Evolutionary conservation across 2,888 invertebrate genomes (phyloP), one percentile per base, ranked within the genome.

Genomic region (Odontomyia ornata): DNA sequence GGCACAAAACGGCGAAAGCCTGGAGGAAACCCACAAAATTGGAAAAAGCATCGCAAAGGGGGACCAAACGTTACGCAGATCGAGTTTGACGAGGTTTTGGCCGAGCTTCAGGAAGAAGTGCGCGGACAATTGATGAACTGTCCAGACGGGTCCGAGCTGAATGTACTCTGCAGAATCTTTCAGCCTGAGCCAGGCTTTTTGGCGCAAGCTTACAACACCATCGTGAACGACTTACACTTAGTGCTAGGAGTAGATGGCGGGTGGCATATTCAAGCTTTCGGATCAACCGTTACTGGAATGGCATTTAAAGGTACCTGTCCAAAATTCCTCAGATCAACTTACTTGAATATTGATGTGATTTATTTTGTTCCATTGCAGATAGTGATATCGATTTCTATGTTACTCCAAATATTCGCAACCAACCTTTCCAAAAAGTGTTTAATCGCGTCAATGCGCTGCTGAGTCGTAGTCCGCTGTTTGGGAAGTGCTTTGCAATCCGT

Each of bases 221-320:
- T 76, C 11, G 5, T 13, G 1, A 11, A 15, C 43, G 76, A 76
- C 60, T n/a, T 76, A n/a, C n/a, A 69, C 0, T 1, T 0, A 4
- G 43, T 43, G 1, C 13, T 76, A 21, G 46, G 46, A 2, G 7
- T 15, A 1, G 73, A 36, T 1, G 82, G 82, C 0, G 30, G 60
- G 5, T 80, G 83, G 1, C 79, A 81, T 56, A 87, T 89, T 2
- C 84, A 88, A 78, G 90, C 91, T 1, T 95, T 93, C 86, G 95
- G 95, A 1, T 95, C 95, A 0, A 90, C 92, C 46, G 89, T 91
- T 0, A 93, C 91, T 0, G 93, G 92, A 1, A 86, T 95, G 71
- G 91, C 91, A 65, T 90, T 93, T 77, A 90, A 89, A 83, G 85
- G 89, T 81, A 79, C 25, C 2, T 3, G 15, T 9, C 11, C 23